A percentile compares a stretch with the other conserved stretches of the same genome.
Conservation (phyloP, 2,888 invertebrate genomes). For the Cataglyphis albicans region DNA sequence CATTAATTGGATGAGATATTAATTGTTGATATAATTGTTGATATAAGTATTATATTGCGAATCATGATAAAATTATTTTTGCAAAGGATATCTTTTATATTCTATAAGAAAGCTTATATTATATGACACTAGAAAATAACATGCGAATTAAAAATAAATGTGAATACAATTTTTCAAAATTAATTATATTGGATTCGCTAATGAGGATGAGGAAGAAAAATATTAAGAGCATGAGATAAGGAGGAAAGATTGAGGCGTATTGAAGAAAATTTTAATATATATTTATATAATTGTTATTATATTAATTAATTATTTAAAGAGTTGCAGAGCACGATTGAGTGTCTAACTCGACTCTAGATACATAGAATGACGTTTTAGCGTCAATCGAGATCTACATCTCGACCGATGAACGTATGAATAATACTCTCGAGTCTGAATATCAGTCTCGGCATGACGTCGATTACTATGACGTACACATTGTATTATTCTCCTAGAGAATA, state of each 20-base stretch:
- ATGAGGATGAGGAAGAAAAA: slow-evolving; percentile 44
- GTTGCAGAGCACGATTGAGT: slow-evolving; percentile 24
- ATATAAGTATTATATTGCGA: slow-evolving; percentile 28
- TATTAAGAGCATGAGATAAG: slow-evolving; percentile 29
- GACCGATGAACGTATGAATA: slow-evolving; percentile 24
- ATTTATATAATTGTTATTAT: slow-evolving; percentile 78
- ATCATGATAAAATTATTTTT: slow-evolving; percentile 10
- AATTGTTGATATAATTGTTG: slow-evolving; percentile 43
- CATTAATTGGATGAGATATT: slow-evolving; percentile 40
- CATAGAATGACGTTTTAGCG: slow-evolving; percentile 16
- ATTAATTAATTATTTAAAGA: slow-evolving; percentile 74
- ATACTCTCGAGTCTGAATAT: slow-evolving; percentile 7
- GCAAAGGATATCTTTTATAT: background rate
- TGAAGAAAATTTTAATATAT: slow-evolving; percentile 82
- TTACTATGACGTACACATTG: slow-evolving; percentile 61
- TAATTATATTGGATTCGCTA: slow-evolving; percentile 39
- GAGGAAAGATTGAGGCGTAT: slow-evolving; percentile 54
- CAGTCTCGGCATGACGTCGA: slow-evolving; percentile 57
- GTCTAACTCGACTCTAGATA: slow-evolving; percentile 24
- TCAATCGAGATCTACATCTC: slow-evolving; percentile 31
- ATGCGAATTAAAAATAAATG: slow-evolving; percentile 24
- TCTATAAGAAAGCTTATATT: background rate
- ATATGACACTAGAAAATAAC: background rate
- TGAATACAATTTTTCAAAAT: slow-evolving; percentile 23
- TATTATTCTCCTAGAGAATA: slow-evolving; percentile 72